Base-by-base conservation (phyloP, 2,888 invertebrate genomes). In the Subacronicta megacephala region DNA sequence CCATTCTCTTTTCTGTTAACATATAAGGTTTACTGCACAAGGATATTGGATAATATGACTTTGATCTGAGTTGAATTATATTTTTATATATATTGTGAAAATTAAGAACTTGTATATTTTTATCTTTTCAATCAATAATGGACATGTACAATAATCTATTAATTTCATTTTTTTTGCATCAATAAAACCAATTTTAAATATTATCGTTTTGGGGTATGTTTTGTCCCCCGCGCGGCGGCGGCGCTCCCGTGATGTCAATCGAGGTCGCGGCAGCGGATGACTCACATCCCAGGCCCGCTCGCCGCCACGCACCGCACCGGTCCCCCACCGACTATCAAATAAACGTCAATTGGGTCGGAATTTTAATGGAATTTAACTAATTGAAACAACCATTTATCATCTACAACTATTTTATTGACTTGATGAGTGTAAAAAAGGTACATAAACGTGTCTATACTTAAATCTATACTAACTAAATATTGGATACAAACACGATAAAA, bases 101-200 rank as follows among this genome's bases (percentile, higher is more conserved):
- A 92, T 85, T 89, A 87, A 88, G 85, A 89, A 90, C 88, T 88
- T 93, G 92, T 93, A 93, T 93, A 93, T 92, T 93, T 90, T 92
- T 90, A 90, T 79, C 90, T 92, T 90, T 89, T 89, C 88, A 90
- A 91, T 93, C 90, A 92, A 90, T 93, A 92, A 92, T 93, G 90
- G 90, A 93, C 91, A 88, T 94, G 93, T 94, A 94, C 91, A 93
- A 93, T 91, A 90, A 90, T 75, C 83, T 89, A 89, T 90, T 91
- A 88, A 89, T 91, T 93, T 90, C 84, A 84, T 88, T 88, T 87
- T 62, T 91, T 93, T 93, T 90, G 90, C 91, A 92, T 93, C 90
- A 93, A 93, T 93, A 92, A 94, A 93, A 93, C 89, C 91, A 90
- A 93, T 93, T 94, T 92, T 91, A 90, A 94, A 92, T 90, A 91